Conservation (phyloP, 2,797 vertebrate species). For the Hydrolagus colliei region DNA sequence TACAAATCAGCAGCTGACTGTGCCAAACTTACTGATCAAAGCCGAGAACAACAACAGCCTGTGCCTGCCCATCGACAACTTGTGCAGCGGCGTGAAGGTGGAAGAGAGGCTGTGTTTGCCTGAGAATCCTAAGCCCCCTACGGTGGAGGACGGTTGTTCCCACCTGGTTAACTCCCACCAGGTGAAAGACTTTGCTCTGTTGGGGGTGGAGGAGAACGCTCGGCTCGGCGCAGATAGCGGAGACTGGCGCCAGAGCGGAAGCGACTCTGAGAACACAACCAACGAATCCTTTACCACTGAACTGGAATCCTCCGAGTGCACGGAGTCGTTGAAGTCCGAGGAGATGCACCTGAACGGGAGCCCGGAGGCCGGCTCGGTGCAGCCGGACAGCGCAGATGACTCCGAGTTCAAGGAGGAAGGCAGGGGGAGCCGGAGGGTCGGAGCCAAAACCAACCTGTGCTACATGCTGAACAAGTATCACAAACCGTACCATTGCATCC, state of each 20-base stretch:
- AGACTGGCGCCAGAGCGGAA: slow-evolving; percentile 19
- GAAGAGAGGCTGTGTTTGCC: slow-evolving; percentile 16
- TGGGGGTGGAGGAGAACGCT: neutral
- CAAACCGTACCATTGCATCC: slow-evolving; percentile 90
- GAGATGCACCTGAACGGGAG: slow-evolving; percentile 20
- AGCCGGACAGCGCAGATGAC: slow-evolving; percentile 13
- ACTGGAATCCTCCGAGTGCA: slow-evolving; percentile 12
- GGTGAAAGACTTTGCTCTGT: neutral
- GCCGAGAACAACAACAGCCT: slow-evolving; percentile 21
- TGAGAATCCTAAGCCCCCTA: neutral
- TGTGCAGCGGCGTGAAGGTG: neutral
- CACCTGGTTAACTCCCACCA: neutral
- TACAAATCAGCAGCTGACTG: slow-evolving; percentile 22
- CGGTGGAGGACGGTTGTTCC: neutral
- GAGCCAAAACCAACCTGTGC: slow-evolving; percentile 82
- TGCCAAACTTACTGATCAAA: slow-evolving; percentile 30
- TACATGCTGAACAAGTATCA: slow-evolving; percentile 86
- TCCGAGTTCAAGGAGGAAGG: slow-evolving; percentile 49
- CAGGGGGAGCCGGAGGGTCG: slow-evolving; percentile 75
- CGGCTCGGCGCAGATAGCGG: neutral
- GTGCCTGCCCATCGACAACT: neutral
- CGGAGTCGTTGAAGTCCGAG: slow-evolving; percentile 23
- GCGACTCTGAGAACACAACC: slow-evolving; percentile 20
- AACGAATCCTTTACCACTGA: slow-evolving; percentile 26
- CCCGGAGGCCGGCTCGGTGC: neutral